Evolutionary conservation across 2,888 invertebrate species (phyloP), one percentile per base, ranked within the genome.

Genomic region (Mythimna ferrago): DNA sequence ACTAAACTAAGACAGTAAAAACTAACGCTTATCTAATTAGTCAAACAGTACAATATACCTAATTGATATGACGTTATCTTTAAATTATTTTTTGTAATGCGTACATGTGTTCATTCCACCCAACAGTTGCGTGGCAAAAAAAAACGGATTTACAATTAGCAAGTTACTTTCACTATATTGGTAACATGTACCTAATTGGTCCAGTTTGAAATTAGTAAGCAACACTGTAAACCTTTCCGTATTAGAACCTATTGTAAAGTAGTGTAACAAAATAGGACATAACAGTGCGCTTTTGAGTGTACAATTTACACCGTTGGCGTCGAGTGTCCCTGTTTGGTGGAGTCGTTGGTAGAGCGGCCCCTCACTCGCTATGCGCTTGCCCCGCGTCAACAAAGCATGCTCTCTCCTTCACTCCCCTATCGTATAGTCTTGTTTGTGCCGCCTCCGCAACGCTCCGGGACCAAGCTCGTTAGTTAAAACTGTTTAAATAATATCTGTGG

Each of bases 371-470:
- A 85, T 85, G 84, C 90, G 92, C 92, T 92, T 88, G 92, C 88
- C 88, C 89, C 90, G 92, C 93, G 93, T 94, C 94, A 95, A 95
- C 95, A 95, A 93, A 92, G 91, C 79, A 89, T 91, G 92, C 93
- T 92, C 93, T 93, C 93, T 93, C 93, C 91, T 92, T 92, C 92
- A 83, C 92, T 93, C 93, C 93, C 94, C 91, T 92, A 90, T 90
- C 89, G 90, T 81, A 80, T 76, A 79, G 88, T 90, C 93, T 95
- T 93, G 93, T 94, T 92, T 91, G 90, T 88, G 81, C 90, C 91
- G 89, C 90, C 91, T 90, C 87, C 89, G 88, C 90, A 89, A 88
- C 85, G 86, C 86, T 78, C 78, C 63, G 65, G 72, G 77, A 78
- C 84, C 83, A 86, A 88, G 83, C 85, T 86, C 87, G 84, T 83